A percentile compares a stretch with the other conserved stretches of the same genome.
Evolutionary conservation across 2,888 invertebrate genomes (phyloP).

Genomic region (Drosophila monieri): DNA sequence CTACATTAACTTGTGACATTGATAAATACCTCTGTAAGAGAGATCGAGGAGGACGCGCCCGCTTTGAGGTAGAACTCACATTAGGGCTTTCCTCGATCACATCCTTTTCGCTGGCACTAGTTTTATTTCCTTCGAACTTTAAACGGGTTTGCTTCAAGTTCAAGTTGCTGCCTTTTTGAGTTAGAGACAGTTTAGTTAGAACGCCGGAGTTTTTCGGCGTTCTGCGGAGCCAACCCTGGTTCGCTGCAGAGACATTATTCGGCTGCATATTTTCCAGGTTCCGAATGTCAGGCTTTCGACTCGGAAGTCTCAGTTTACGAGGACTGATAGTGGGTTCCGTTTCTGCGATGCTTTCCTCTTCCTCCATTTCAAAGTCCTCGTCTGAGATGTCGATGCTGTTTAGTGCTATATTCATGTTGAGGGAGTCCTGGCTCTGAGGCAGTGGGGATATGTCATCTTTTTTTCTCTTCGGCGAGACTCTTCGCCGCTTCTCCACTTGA

Average conservation of each 20-base stretch:
- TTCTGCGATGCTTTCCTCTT: slow-evolving; percentile 68
- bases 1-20: background rate
- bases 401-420: slow-evolving; percentile 80
- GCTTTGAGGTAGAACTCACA: slow-evolving; percentile 47
- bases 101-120: slow-evolving; percentile 58
- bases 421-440: slow-evolving; percentile 53
- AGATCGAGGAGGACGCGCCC: slow-evolving; percentile 59
- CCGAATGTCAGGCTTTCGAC: slow-evolving; percentile 37
- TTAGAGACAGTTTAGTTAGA: slow-evolving; percentile 55
- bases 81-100: slow-evolving; percentile 79
- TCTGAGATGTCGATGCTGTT: slow-evolving; percentile 59
- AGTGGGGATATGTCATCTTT: slow-evolving; percentile 34
- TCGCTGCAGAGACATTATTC: background rate
- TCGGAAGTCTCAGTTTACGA: slow-evolving; percentile 37
- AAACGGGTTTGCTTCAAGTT: slow-evolving; percentile 73
- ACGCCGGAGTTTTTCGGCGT: slow-evolving; percentile 34
- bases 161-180: slow-evolving; percentile 50
- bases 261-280: slow-evolving; percentile 62
- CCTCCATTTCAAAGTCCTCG: slow-evolving; percentile 44
- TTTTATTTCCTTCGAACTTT: slow-evolving; percentile 52
- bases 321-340: slow-evolving; percentile 64
- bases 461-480: slow-evolving; percentile 21
- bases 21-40: slow-evolving; percentile 65
- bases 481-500: slow-evolving; percentile 32
- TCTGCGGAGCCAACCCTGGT: slow-evolving; percentile 51